Percentiles rank a stretch among this genome's conserved stretches.
Evolutionary conservation across 1,140 invertebrate species (phyloP).

Genomic region (Aphidius ervi): DNA sequence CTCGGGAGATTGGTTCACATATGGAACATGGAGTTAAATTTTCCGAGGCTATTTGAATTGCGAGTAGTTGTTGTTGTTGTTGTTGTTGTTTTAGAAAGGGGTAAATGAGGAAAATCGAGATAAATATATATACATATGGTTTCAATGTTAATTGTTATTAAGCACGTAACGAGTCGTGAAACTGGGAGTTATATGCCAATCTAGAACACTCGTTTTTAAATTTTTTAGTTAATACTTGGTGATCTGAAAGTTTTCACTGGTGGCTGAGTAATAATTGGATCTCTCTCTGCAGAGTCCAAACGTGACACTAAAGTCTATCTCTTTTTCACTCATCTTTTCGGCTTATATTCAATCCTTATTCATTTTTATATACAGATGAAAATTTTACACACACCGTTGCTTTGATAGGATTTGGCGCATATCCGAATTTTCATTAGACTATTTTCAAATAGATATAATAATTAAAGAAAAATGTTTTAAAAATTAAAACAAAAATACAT

Average conservation of each 20-base stretch:
- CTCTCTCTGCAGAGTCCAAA: neutral
- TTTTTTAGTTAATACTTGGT: slow-evolving; percentile 17
- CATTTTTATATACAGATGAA: too few relatives aligned
- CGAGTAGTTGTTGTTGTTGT: too few relatives aligned
- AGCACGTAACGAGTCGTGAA: slow-evolving; percentile 26
- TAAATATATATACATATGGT: slow-evolving; percentile 12
- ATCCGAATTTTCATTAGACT: neutral
- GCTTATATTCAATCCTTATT: too few relatives aligned
- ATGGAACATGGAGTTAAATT: slow-evolving; percentile 1
- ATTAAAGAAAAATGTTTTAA: too few relatives aligned
- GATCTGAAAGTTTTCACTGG: slow-evolving; percentile 21
- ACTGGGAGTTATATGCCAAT: slow-evolving; percentile 20
- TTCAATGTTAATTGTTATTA: slow-evolving; percentile 23
- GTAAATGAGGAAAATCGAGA: neutral
- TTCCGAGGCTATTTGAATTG: neutral
- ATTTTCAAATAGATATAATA: too few relatives aligned
- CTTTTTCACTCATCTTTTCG: too few relatives aligned
- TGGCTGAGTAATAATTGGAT: slow-evolving; percentile 23
- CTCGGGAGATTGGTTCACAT: slow-evolving; percentile 17
- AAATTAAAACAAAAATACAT: too few relatives aligned
- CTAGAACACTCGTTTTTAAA: slow-evolving; percentile 13
- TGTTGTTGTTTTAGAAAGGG: neutral
- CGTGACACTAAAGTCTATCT: neutral
- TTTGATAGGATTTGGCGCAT: slow-evolving; percentile 15
- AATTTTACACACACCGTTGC: neutral